Evolutionary conservation across 2,113 vertebrate species (phyloP).

Genomic region (Ictalurus furcatus): DNA sequence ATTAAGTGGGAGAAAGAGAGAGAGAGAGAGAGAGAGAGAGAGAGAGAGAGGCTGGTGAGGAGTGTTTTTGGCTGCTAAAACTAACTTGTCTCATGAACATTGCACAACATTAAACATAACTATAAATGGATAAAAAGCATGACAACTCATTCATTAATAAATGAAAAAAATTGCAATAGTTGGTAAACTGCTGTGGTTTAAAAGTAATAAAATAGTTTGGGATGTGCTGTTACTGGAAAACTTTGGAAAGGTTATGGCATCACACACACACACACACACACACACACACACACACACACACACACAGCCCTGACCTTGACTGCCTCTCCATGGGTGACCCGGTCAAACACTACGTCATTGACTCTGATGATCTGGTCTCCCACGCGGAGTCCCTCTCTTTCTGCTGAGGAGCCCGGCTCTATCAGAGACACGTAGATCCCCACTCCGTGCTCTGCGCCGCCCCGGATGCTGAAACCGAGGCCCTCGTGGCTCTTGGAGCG

Average conservation of each 20-base stretch:
- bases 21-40: not conserved
- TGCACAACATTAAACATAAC: not conserved
- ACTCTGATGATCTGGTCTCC: conserved; percentile 91
- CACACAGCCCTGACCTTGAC: conserved; percentile 80
- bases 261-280: conserved; percentile 22
- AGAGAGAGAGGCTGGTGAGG: not conserved
- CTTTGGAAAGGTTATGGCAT: not conserved
- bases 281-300: conserved; percentile 31
- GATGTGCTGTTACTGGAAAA: not conserved
- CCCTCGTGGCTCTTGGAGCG: conserved; percentile 87
- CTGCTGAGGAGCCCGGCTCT: conserved; percentile 87
- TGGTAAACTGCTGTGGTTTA: not conserved
- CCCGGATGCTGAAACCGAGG: conserved; percentile 92
- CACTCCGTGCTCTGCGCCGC: conserved; percentile 89
- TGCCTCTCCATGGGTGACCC: conserved; percentile 85
- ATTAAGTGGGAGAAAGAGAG: not conserved
- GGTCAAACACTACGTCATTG: conserved; percentile 82
- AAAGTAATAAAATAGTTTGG: not conserved
- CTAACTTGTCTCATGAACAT: not conserved
- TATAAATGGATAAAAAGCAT: no score
- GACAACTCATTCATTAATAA: not conserved
- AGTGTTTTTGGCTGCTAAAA: not conserved
- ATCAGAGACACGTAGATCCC: conserved; percentile 93
- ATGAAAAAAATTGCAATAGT: not conserved
- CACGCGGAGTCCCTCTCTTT: conserved; percentile 85